Conservation (phyloP, 64 coral and sea anemone genomes). For the Pocillopora verrucosa region DNA sequence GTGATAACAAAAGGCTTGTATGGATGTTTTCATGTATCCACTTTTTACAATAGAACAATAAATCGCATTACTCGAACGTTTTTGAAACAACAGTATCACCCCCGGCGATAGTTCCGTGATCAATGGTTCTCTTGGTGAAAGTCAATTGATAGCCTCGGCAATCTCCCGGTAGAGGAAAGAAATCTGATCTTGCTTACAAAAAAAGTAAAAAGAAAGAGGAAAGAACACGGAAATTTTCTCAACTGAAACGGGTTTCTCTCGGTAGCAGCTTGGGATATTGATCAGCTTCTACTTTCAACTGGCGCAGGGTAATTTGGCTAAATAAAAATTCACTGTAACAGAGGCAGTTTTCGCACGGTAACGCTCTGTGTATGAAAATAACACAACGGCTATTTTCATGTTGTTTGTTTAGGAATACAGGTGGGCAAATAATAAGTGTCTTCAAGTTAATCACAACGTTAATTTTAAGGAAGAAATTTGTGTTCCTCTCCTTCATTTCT, state of each 20-base stretch:
- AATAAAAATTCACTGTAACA: background rate
- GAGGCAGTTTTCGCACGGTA: constrained; percentile 9
- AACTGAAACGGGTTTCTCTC: too few relatives aligned
- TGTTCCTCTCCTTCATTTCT: background rate
- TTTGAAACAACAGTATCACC: background rate
- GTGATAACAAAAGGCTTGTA: background rate
- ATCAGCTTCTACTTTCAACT: background rate
- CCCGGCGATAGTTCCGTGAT: background rate
- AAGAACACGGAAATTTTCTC: too few relatives aligned
- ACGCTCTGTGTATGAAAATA: background rate
- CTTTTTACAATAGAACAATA: background rate
- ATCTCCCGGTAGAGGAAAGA: background rate
- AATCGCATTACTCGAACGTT: background rate
- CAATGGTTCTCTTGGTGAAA: background rate
- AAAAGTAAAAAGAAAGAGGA: too few relatives aligned
- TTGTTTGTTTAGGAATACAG: background rate
- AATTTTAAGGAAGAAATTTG: constrained; percentile 27
- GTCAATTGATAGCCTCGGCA: background rate
- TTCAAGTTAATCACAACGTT: background rate
- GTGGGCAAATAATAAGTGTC: background rate
- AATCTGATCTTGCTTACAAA: background rate
- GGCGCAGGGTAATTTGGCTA: background rate
- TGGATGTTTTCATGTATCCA: background rate
- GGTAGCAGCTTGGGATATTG: too few relatives aligned
- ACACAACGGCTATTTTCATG: background rate